phyloP scores from a whole-genome alignment of 2,797 vertebrate species.

The Schizopygopsis pylzovi region DNA sequence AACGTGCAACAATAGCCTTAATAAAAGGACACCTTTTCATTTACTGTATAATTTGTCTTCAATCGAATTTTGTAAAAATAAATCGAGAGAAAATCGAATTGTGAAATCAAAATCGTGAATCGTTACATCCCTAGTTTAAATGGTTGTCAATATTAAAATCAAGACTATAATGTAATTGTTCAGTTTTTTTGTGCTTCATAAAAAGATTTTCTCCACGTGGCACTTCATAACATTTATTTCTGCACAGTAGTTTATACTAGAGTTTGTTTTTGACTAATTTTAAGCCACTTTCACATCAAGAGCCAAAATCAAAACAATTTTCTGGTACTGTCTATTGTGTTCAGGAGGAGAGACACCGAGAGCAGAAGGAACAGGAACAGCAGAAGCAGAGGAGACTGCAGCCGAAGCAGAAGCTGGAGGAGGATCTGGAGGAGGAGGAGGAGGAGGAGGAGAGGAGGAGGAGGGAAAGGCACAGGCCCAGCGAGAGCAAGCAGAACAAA shows the following conservation, averaged over 20 bases:
- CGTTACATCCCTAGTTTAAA: too few species aligned
- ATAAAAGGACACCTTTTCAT: too few species aligned
- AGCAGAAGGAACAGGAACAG: constrained; percentile 80
- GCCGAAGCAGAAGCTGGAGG: constrained; percentile 46
- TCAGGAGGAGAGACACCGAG: constrained; percentile 83
- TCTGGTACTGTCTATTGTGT: background rate
- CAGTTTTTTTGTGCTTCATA: background rate
- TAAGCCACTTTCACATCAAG: background rate
- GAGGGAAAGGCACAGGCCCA: constrained; percentile 42
- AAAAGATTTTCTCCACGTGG: background rate
- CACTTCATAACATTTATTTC: too few species aligned
- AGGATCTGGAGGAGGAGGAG: constrained; percentile 58
- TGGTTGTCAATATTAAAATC: background rate
- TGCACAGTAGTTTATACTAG: background rate
- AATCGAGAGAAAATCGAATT: too few species aligned
- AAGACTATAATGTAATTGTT: background rate
- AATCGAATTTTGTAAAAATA: too few species aligned
- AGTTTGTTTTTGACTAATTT: background rate
- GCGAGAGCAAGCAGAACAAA: constrained; percentile 82
- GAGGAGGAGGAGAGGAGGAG: constrained; percentile 72
- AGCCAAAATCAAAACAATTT: background rate
- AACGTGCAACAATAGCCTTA: too few species aligned
- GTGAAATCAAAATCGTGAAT: too few species aligned
- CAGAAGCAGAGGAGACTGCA: constrained; percentile 58
- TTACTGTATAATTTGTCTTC: too few species aligned